Evolutionary conservation across 2,797 vertebrate genomes (phyloP).

Genomic region (Discoglossus pictus): DNA sequence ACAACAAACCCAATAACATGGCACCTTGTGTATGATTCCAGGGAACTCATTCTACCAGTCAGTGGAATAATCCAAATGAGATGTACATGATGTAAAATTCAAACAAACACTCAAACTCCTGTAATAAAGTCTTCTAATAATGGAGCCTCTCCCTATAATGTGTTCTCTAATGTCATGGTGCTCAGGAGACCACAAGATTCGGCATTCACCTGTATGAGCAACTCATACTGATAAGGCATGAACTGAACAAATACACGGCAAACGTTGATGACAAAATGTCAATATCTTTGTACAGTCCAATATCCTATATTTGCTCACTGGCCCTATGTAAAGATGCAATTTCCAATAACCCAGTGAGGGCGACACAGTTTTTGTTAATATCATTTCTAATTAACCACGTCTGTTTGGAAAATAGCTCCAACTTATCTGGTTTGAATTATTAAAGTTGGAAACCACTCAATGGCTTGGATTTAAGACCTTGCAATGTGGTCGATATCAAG

Average conservation of each 20-base stretch:
- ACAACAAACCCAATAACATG: no score
- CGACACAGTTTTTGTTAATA: slow-evolving; percentile 3
- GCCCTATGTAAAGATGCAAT: slow-evolving; percentile 25
- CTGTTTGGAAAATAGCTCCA: no score
- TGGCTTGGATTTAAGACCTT: no score
- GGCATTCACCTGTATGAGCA: slow-evolving; percentile 30
- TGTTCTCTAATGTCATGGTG: neutral
- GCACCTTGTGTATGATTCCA: no score
- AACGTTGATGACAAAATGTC: slow-evolving; percentile 44
- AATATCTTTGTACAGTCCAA: slow-evolving; percentile 46
- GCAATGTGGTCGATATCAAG: no score
- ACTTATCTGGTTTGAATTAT: no score
- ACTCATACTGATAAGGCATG: slow-evolving; percentile 34
- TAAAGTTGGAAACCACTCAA: no score
- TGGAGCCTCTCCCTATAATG: neutral
- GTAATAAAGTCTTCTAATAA: slow-evolving; percentile 3
- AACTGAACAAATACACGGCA: slow-evolving; percentile 30
- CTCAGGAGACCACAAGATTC: slow-evolving; percentile 3
- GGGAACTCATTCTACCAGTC: no score
- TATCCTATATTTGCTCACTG: slow-evolving; percentile 37
- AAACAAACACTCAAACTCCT: neutral
- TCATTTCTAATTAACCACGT: neutral
- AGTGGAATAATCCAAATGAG: no score
- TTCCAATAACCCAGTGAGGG: neutral
- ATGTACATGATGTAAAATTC: no score